Conservation (phyloP, 2,888 invertebrate species). For the Slavum lentiscoides region DNA sequence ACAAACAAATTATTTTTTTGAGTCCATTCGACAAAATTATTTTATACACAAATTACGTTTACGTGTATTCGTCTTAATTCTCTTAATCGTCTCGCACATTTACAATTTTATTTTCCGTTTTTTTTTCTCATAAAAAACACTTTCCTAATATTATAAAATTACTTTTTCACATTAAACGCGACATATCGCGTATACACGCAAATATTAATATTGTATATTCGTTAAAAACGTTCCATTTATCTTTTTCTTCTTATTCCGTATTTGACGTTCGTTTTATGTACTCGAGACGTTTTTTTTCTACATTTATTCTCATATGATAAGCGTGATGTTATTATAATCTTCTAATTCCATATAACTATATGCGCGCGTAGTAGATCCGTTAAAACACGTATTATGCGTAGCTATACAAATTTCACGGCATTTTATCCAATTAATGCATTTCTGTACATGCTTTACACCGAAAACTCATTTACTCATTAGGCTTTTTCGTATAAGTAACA, state of each 20-base stretch:
- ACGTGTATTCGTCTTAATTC: too few species aligned
- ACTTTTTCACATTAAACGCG: too few species aligned
- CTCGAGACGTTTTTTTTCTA: background rate
- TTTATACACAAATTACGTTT: too few species aligned
- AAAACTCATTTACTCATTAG: slow-evolving; percentile 12
- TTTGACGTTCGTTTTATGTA: background rate
- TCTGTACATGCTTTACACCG: slow-evolving; percentile 3
- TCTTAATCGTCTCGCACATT: too few species aligned
- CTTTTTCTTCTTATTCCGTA: background rate
- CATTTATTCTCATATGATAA: background rate
- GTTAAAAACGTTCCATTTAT: background rate
- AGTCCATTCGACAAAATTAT: too few species aligned
- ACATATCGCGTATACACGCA: background rate
- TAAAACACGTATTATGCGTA: background rate
- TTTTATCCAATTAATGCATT: background rate
- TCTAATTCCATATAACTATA: too few species aligned
- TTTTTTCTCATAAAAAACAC: too few species aligned
- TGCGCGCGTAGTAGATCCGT: background rate
- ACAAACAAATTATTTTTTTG: too few species aligned
- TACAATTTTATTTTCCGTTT: too few species aligned
- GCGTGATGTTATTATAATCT: too few species aligned
- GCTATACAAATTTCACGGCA: background rate
- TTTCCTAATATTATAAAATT: too few species aligned
- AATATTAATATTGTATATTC: background rate
- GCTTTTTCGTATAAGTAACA: too few species aligned